Evolutionary conservation across 2,888 invertebrate genomes (phyloP).

Genomic region (Aleiodes leptofemur): DNA sequence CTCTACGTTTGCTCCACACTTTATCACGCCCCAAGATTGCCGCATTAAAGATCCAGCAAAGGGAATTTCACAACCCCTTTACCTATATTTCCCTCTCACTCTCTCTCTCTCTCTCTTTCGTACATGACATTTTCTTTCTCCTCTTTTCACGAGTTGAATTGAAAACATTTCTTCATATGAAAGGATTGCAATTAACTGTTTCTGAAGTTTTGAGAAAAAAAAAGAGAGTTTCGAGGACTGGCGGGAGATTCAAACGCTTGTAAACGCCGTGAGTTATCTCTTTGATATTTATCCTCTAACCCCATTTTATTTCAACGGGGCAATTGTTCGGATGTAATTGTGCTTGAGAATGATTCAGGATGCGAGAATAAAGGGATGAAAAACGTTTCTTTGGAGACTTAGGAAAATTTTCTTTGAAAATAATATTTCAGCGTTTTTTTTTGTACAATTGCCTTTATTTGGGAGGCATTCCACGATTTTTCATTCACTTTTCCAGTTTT

Average conservation of each 20-base stretch:
- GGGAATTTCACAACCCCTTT: conserved; percentile 63
- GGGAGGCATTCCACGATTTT: no score
- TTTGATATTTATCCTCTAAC: no score
- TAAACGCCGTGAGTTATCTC: no score
- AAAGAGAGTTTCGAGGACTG: conserved; percentile 35
- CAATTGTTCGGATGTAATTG: no score
- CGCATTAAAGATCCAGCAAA: conserved; percentile 75
- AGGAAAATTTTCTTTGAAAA: not conserved
- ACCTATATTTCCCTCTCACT: conserved; percentile 20
- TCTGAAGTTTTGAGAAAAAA: conserved; percentile 5
- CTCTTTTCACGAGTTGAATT: not conserved
- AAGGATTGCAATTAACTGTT: conserved; percentile 51
- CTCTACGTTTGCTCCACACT: conserved; percentile 69
- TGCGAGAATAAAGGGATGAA: no score
- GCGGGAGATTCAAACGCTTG: not conserved
- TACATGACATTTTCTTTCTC: conserved; percentile 9
- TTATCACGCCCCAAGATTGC: conserved; percentile 75
- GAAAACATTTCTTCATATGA: conserved; percentile 47
- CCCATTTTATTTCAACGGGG: not conserved
- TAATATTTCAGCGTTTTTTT: not conserved
- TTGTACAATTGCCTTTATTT: no score
- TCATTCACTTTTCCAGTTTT: no score
- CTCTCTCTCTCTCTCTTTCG: not conserved
- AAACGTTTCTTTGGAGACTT: no score
- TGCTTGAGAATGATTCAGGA: no score